Evolutionary conservation across 2,888 invertebrate genomes (phyloP), one percentile per base, ranked within the genome.

Genomic region (Lasioglossum oenotherae): DNA sequence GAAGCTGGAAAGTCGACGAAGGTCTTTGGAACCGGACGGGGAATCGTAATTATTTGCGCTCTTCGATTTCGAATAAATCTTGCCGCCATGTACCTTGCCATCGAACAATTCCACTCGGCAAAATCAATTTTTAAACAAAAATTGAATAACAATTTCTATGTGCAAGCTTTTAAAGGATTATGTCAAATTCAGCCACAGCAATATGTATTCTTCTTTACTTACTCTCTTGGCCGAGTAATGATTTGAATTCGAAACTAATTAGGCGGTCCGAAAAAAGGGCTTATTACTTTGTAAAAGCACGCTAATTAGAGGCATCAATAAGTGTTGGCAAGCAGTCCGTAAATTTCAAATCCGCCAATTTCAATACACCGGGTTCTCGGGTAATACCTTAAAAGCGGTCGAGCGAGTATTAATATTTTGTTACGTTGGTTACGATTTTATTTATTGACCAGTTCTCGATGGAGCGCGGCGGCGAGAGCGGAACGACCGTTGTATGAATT

Each of bases 341-440:
- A 76, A 85, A 84, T 60, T 44, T 64, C 16, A n/a, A 76, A 74
- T 73, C 19, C 16, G 35, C 31, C 67, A 80, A 85, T 85, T 80
- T 73, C 71, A 19, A n/a, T 77, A 69, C 46, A 19, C 46, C 31
- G 57, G 74, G 71, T 27, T 73, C 10, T 35, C 38, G 44, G 60
- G 84, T 84, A 77, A 84, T 80, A 74, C 74, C 31, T 67, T 72
- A 41, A 85, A 84, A 85, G 80, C 80, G 67, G 60, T 85, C 60
- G 74, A 23, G 74, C 67, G 69, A 27, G 85, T 57, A 80, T 85
- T 85, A 80, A 85, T 80, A 85, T 85, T 85, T 77, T 74, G 80
- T 71, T 74, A 85, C 76, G 67, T 67, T 46, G 64, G 64, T 80
- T 85, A 72, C 71, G 46, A 78, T 85, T 86, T 71, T 77, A 85